A percentile compares a stretch with the other conserved stretches of the same genome.
These are phyloP conservation scores for Orius insidiosus DNA, from an alignment of 1,140 invertebrate genomes.

Conservation along the genomic window DNA sequence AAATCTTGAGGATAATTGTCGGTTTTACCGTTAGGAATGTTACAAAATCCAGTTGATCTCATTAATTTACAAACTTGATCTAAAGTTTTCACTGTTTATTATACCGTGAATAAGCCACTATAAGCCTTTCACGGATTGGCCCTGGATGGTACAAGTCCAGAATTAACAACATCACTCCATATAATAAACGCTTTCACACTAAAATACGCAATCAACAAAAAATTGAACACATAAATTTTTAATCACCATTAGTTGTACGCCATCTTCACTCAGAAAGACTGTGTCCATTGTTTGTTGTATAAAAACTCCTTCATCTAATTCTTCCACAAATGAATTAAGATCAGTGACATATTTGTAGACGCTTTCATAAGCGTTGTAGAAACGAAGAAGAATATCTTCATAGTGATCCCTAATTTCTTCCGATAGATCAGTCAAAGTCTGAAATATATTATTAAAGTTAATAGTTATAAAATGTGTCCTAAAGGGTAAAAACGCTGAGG, in stretches of 20 bases:
- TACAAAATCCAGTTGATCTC: slow-evolving; percentile 66
- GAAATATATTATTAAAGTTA: too few relatives aligned
- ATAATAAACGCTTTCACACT: slow-evolving; percentile 91
- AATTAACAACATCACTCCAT: slow-evolving; percentile 82
- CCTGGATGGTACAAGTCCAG: slow-evolving; percentile 83
- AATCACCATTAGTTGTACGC: slow-evolving; percentile 78
- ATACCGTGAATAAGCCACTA: slow-evolving; percentile 89
- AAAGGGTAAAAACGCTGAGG: too few relatives aligned
- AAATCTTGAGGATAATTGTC: slow-evolving; percentile 72
- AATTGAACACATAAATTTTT: slow-evolving; percentile 1
- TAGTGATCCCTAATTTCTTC: slow-evolving; percentile 85
- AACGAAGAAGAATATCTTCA: slow-evolving; percentile 69
- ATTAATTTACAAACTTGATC: slow-evolving; percentile 93
- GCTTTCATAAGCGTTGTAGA: slow-evolving; percentile 88
- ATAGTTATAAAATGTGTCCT: too few relatives aligned
- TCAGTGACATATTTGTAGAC: slow-evolving; percentile 83
- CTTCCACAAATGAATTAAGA: slow-evolving; percentile 77
- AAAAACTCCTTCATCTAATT: slow-evolving; percentile 79
- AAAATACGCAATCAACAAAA: slow-evolving; percentile 16
- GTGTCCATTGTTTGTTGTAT: slow-evolving; percentile 86
- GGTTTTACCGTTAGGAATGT: slow-evolving; percentile 44
- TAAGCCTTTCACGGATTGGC: slow-evolving; percentile 65
- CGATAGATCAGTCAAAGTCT: slow-evolving; percentile 79
- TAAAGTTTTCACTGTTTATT: slow-evolving; percentile 73
- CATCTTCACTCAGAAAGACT: slow-evolving; percentile 80